Percentiles rank a stretch among this genome's conserved stretches.
Conservation (phyloP, 2,888 invertebrate species). For the Melieria picta region DNA sequence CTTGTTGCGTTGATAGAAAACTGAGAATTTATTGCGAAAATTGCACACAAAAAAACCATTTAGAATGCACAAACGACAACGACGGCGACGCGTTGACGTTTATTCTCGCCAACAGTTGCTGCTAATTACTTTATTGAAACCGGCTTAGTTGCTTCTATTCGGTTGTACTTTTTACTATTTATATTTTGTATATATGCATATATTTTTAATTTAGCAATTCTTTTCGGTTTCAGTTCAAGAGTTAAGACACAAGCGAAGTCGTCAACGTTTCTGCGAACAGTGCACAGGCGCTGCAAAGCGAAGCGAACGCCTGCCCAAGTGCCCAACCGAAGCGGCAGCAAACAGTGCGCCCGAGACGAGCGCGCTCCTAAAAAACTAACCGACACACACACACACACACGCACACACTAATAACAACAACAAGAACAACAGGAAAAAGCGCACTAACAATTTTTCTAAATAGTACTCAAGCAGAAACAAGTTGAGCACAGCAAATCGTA, state of each 20-base stretch:
- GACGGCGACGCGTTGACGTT: no score
- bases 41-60: no score
- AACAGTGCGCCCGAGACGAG: neutral
- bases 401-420: neutral
- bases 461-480: neutral
- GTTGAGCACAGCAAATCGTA: neutral
- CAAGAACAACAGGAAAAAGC: constrained; percentile 4
- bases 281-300: constrained; percentile 45
- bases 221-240: constrained; percentile 12
- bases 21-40: no score
- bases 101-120: no score
- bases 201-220: neutral
- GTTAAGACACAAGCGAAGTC: constrained; percentile 44
- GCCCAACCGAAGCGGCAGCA: constrained; percentile 10
- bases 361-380: neutral
- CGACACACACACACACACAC: neutral
- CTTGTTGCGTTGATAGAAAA: no score
- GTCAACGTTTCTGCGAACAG: constrained; percentile 48
- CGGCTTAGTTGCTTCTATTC: no score
- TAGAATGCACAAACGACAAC: no score
- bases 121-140: no score
- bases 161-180: neutral
- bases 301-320: constrained; percentile 24
- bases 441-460: neutral
- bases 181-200: constrained; percentile 1